A percentile compares a stretch with the other conserved stretches of the same genome.
Evolutionary conservation across 2,113 vertebrate genomes (phyloP).

Genomic region (Pipra filicauda): DNA sequence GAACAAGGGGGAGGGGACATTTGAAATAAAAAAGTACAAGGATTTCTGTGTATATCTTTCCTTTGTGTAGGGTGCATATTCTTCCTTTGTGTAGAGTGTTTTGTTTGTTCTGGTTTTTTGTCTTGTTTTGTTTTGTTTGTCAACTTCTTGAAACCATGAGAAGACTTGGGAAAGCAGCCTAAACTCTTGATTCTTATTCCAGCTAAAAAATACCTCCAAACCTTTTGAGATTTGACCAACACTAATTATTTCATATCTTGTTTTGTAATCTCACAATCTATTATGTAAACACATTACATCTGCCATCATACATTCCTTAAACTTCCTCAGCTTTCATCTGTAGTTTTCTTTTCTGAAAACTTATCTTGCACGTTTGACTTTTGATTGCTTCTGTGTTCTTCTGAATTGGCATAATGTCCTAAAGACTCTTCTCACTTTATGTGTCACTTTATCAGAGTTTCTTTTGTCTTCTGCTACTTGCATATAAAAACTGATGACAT

Average conservation of each 20-base stretch:
- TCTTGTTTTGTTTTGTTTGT: not conserved
- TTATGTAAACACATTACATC: slow-evolving; percentile 28
- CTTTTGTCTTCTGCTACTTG: slow-evolving; percentile 63
- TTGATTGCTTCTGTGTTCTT: slow-evolving; percentile 72
- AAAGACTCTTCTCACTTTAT: slow-evolving; percentile 52
- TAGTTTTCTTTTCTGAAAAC: slow-evolving; percentile 53
- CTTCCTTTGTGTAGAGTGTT: not conserved
- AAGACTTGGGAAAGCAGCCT: not conserved
- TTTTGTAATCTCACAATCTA: slow-evolving; percentile 14
- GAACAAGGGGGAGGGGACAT: not conserved
- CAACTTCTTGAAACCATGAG: not conserved
- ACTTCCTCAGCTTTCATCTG: not conserved
- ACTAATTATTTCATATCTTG: slow-evolving; percentile 41
- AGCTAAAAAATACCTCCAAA: not conserved
- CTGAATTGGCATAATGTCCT: slow-evolving; percentile 61
- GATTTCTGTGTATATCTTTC: not conserved
- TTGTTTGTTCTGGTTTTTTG: not conserved
- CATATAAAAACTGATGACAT: slow-evolving; percentile 58
- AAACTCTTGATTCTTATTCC: not conserved
- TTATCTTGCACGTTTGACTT: slow-evolving; percentile 65
- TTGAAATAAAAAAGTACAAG: not conserved
- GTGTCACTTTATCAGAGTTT: slow-evolving; percentile 64
- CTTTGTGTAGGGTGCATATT: not conserved
- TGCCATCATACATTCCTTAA: slow-evolving; percentile 34
- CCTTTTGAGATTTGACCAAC: slow-evolving; percentile 11